phyloP scores from a whole-genome alignment of 2,113 vertebrate genomes.

The Otis tarda region DNA sequence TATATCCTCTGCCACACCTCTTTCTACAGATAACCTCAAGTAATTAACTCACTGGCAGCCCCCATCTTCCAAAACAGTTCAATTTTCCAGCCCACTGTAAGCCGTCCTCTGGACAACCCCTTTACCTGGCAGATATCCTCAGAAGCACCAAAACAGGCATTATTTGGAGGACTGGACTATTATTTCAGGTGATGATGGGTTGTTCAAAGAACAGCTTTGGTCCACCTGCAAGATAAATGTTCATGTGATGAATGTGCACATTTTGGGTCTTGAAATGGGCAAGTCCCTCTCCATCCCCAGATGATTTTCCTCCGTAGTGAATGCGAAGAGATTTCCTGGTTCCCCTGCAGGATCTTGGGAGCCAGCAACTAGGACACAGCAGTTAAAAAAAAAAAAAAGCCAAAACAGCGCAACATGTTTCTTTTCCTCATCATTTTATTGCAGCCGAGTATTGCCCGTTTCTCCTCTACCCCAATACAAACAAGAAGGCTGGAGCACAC shows the following conservation, averaged over 20 bases:
- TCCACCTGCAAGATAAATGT: background rate
- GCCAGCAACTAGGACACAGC: background rate
- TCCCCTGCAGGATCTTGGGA: background rate
- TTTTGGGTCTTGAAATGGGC: background rate
- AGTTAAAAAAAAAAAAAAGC: background rate
- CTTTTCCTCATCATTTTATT: background rate
- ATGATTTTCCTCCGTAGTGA: background rate
- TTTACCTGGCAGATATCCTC: background rate
- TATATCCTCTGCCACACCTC: background rate
- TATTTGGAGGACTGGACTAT: background rate
- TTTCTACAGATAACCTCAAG: background rate
- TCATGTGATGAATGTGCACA: background rate
- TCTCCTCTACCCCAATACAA: accelerated
- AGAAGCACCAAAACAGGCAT: background rate
- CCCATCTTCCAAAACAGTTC: background rate
- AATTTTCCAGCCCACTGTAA: background rate
- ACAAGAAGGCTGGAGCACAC: background rate
- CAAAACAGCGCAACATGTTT: background rate
- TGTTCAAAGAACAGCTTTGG: background rate
- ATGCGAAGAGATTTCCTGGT: background rate
- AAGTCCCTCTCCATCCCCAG: background rate
- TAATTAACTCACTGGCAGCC: background rate
- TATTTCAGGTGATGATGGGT: background rate
- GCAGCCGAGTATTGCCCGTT: background rate
- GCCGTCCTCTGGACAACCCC: background rate